These are phyloP conservation scores for Poecilia latipinna DNA, from an alignment of 2,113 vertebrate genomes.

Conservation along the genomic window DNA sequence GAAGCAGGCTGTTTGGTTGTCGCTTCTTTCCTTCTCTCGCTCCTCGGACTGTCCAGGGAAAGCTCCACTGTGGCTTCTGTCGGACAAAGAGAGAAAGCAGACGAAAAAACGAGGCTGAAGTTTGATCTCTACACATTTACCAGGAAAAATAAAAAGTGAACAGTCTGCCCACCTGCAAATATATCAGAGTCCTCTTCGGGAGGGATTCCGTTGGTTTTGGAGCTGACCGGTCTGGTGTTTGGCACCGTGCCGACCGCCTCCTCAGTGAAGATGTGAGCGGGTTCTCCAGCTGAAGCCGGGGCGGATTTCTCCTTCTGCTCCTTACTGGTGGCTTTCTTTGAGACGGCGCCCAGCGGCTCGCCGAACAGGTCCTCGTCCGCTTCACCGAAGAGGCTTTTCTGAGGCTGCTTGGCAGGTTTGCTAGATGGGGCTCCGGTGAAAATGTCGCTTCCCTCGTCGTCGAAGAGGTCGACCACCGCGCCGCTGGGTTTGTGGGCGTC, in stretches of 20 bases:
- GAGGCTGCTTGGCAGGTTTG: conserved; percentile 53
- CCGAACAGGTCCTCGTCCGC: conserved; percentile 65
- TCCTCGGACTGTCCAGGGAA: conserved; percentile 88
- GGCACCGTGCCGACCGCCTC: conserved; percentile 46
- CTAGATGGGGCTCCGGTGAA: conserved; percentile 48
- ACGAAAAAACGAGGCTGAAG: background rate
- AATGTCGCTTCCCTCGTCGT: conserved; percentile 64
- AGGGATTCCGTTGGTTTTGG: conserved; percentile 87
- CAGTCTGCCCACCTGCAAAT: conserved; percentile 85
- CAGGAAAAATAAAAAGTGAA: background rate
- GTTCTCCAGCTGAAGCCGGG: conserved; percentile 5
- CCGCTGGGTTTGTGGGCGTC: conserved; percentile 33
- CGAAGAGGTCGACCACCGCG: conserved; percentile 55
- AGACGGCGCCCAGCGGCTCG: conserved; percentile 64
- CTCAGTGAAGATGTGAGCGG: conserved; percentile 70
- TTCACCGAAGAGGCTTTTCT: conserved; percentile 68
- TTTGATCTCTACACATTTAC: background rate
- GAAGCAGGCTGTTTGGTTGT: conserved; percentile 70
- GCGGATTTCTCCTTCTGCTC: conserved; percentile 51
- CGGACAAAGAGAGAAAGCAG: background rate
- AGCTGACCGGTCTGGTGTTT: conserved; percentile 49
- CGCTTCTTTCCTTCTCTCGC: conserved; percentile 85
- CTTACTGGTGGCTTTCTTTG: conserved; percentile 47
- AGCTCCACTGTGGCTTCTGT: conserved; percentile 95
- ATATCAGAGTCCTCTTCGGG: conserved; percentile 88